These are phyloP conservation scores for Schizopygopsis pylzovi DNA, from an alignment of 2,797 vertebrate species.

Conservation along the genomic window DNA sequence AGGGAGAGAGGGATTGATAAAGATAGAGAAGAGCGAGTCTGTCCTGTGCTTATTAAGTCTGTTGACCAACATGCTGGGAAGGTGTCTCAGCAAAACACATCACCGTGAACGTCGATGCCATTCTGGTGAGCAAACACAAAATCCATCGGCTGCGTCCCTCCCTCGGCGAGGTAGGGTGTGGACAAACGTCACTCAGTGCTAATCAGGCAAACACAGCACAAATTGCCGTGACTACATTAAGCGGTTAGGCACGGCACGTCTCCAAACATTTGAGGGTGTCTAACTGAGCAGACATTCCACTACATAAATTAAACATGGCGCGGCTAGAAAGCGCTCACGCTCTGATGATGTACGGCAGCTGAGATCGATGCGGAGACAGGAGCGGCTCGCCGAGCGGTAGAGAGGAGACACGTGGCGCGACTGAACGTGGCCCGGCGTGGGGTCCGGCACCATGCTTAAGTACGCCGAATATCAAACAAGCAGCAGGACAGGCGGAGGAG, in stretches of 20 bases:
- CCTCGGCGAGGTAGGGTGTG: constrained; percentile 48
- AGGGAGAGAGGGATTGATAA: constrained; percentile 30
- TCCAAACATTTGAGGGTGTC: constrained; percentile 79
- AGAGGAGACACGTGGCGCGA: constrained; percentile 35
- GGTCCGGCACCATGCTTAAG: constrained; percentile 55
- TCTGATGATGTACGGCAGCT: constrained; percentile 63
- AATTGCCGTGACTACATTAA: constrained; percentile 81
- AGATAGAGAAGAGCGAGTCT: constrained; percentile 16
- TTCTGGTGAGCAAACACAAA: constrained; percentile 57
- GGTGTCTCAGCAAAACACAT: constrained; percentile 21
- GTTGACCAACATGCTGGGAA: constrained; percentile 4
- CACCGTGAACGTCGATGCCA: constrained; percentile 27
- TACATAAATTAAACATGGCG: constrained; percentile 78
- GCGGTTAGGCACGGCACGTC: constrained; percentile 77
- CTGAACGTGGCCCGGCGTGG: constrained; percentile 43
- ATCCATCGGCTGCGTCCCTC: constrained; percentile 40
- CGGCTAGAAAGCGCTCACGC: constrained; percentile 49
- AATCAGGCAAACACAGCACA: constrained; percentile 80
- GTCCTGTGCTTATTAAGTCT: constrained; percentile 31
- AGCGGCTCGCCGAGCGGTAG: constrained; percentile 39
- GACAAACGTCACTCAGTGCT: constrained; percentile 68
- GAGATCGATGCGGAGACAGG: constrained; percentile 58
- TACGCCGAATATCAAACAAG: constrained; percentile 52
- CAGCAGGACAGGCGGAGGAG: constrained; percentile 45
- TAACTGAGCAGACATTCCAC: constrained; percentile 71